Base-by-base conservation (phyloP, 2,113 vertebrate species). In the Pollachius pollachius region DNA sequence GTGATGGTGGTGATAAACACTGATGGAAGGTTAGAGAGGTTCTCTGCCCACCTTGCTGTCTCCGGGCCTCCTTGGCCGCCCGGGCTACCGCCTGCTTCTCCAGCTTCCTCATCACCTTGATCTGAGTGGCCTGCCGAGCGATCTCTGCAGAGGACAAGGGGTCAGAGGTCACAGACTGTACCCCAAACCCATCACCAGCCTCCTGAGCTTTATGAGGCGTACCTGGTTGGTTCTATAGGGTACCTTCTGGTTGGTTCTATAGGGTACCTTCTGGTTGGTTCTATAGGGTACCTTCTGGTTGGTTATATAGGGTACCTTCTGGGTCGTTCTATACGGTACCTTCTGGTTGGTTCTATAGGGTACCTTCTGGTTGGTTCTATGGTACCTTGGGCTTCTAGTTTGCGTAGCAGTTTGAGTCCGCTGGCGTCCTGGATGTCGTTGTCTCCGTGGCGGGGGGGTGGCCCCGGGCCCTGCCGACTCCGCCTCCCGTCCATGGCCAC, bases 91-190 rank as follows among this genome's bases (percentile, higher is more conserved):
- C 97, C 77, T 97, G 95, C 70, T 95, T 98, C 87, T 98, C 95
- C 64, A 96, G 94, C 87, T 97, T 98, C 83, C 95, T 93, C 84
- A 96, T 91, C 83, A 97, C 89, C 85, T 99, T 99, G 84, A 99
- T 96, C 83, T 98, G 95, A 73, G 97, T 95, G 69, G 95, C 97
- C 90, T 98, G 96, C 69, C 95, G 94, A 57, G 96, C 96, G 83
- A 97, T 96, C 93, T 97, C 96, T 98, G 89, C 83, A 84, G 91
- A 82, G 41, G 48, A 73, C 68, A 25, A 77, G 61, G 17, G 27
- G 67, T 60, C 48, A 52, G 25, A 48, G 64, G 1, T 59, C 13
- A 48, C 7, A 30, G 15, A 48, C 7, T 21, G 15, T 4, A 34
- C 4, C 30, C 30, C 4, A 34, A 34, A 4, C 30, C 30, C 30